A percentile compares a stretch with the other conserved stretches of the same genome.
Evolutionary conservation across 2,113 vertebrate genomes (phyloP).

Genomic region (Pachycephala philippinensis): DNA sequence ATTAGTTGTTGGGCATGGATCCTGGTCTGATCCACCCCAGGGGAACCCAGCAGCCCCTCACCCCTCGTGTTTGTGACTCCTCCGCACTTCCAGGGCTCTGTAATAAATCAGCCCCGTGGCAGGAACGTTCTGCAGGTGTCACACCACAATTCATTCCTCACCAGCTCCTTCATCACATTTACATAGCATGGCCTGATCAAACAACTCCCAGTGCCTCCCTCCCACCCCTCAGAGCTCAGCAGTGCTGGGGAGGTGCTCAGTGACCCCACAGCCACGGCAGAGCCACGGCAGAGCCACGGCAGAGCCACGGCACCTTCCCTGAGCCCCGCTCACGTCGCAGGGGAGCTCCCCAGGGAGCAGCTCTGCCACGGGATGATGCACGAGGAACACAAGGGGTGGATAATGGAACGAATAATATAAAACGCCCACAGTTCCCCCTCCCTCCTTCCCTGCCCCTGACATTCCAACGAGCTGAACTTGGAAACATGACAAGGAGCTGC

Average conservation of each 20-base stretch:
- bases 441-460: not conserved
- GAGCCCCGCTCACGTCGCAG: not conserved
- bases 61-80: not conserved
- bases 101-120: not conserved
- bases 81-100: not conserved
- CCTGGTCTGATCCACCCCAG: not conserved
- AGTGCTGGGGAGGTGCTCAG: fast-evolving
- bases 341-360: not conserved
- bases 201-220: fast-evolving
- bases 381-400: too few species aligned
- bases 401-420: fast-evolving
- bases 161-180: not conserved
- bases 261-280: not conserved
- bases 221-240: fast-evolving
- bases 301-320: too few species aligned
- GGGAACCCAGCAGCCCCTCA: not conserved
- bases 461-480: not conserved
- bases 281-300: not conserved
- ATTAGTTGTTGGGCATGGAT: not conserved
- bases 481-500: fast-evolving
- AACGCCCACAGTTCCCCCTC: not conserved
- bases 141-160: not conserved
- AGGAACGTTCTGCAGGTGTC: not conserved
- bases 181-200: not conserved
- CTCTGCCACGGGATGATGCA: not conserved